Evolutionary conservation across 2,797 vertebrate genomes (phyloP).

Genomic region (Danio kyathit): DNA sequence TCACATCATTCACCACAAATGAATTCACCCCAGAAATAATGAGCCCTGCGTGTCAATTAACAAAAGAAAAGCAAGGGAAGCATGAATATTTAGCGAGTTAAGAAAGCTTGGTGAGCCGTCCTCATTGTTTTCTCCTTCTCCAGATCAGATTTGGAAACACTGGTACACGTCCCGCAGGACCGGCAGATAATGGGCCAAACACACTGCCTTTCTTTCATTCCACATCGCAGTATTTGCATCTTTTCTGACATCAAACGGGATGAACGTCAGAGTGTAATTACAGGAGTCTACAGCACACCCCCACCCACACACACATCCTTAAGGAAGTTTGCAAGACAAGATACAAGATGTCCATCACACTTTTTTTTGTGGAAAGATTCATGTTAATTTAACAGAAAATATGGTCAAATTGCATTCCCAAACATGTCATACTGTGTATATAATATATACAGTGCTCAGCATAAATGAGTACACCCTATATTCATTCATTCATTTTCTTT

Average conservation of each 20-base stretch:
- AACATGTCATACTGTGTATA: too few species aligned
- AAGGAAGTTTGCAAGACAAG: too few species aligned
- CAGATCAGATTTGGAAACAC: constrained; percentile 71
- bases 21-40: constrained; percentile 47
- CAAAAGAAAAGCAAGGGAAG: constrained; percentile 21
- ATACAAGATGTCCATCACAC: too few species aligned
- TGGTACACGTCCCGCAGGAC: constrained; percentile 73
- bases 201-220: constrained; percentile 72
- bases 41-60: constrained; percentile 39
- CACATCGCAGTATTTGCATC: constrained; percentile 77
- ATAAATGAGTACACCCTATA: too few species aligned
- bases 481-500: too few species aligned
- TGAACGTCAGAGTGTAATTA: constrained; percentile 52
- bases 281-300: neutral
- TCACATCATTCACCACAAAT: constrained; percentile 25
- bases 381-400: too few species aligned
- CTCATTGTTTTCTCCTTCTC: constrained; percentile 66
- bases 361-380: too few species aligned
- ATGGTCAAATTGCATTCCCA: too few species aligned
- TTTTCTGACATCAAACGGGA: constrained; percentile 80
- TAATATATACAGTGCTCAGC: too few species aligned
- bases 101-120: constrained; percentile 49
- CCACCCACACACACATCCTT: constrained; percentile 19
- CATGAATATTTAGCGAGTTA: constrained; percentile 56
- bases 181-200: constrained; percentile 73